Conservation (phyloP, 2,888 invertebrate genomes). For the Petrolisthes manimaculis region DNA sequence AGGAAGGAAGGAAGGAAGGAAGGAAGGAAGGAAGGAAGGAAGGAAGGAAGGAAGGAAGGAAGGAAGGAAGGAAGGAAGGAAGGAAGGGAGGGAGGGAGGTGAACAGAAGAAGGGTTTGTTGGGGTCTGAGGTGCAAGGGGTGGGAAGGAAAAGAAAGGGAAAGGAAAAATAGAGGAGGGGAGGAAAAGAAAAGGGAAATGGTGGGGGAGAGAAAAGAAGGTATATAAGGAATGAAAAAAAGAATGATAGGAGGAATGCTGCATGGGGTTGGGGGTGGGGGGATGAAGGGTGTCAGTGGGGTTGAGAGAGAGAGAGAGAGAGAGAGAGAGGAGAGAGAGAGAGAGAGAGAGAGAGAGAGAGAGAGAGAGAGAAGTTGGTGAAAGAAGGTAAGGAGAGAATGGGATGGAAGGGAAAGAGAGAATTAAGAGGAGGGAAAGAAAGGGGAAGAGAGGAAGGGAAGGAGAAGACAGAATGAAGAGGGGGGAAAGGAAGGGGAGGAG, state of each 20-base stretch:
- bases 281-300: neutral
- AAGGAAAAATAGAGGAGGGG: neutral
- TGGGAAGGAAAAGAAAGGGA: neutral
- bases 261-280: neutral
- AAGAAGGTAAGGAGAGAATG: too few relatives aligned
- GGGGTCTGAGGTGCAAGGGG: neutral
- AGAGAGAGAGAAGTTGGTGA: neutral
- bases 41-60: neutral
- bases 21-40: neutral
- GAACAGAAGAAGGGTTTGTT: neutral
- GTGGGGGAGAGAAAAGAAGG: neutral
- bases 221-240: too few relatives aligned
- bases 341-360: neutral
- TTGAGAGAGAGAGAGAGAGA: neutral
- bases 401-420: neutral
- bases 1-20: neutral
- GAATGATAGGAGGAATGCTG: neutral
- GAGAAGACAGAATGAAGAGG: neutral
- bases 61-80: neutral
- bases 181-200: neutral
- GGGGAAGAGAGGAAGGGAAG: neutral
- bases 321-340: neutral
- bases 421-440: neutral
- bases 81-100: neutral
- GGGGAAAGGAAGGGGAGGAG: neutral